phyloP scores from a whole-genome alignment of 2,113 vertebrate species.

The Thomomys bottae region DNA sequence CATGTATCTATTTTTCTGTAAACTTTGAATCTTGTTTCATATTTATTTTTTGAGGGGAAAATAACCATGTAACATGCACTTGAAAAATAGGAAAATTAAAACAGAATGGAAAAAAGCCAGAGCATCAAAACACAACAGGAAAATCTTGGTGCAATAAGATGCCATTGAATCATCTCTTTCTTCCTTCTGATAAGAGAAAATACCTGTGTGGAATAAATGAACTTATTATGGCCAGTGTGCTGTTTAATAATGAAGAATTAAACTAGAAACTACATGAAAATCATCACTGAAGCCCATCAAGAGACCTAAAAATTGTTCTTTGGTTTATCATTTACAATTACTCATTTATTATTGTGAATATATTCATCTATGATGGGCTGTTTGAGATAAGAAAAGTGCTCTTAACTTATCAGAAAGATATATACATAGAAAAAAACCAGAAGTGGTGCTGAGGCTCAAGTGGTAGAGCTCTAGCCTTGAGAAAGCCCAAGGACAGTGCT shows the following conservation, averaged over 20 bases:
- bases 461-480: no score
- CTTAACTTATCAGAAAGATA: not conserved
- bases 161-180: not conserved
- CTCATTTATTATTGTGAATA: not conserved
- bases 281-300: not conserved
- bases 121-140: constrained; percentile 41
- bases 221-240: not conserved
- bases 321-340: not conserved
- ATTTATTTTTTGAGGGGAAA: constrained; percentile 63
- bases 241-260: not conserved
- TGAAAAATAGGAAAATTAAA: constrained; percentile 16
- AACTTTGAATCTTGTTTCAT: constrained; percentile 53
- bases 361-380: not conserved
- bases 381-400: not conserved
- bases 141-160: not conserved
- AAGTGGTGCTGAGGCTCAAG: no score
- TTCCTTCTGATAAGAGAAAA: constrained; percentile 14
- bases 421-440: no score
- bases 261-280: not conserved
- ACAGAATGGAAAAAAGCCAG: not conserved
- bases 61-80: constrained; percentile 12
- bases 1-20: not conserved
- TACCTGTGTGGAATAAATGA: not conserved
- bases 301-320: not conserved
- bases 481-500: no score